phyloP scores from a whole-genome alignment of 2,113 vertebrate genomes.

The Sminthopsis crassicaudata region DNA sequence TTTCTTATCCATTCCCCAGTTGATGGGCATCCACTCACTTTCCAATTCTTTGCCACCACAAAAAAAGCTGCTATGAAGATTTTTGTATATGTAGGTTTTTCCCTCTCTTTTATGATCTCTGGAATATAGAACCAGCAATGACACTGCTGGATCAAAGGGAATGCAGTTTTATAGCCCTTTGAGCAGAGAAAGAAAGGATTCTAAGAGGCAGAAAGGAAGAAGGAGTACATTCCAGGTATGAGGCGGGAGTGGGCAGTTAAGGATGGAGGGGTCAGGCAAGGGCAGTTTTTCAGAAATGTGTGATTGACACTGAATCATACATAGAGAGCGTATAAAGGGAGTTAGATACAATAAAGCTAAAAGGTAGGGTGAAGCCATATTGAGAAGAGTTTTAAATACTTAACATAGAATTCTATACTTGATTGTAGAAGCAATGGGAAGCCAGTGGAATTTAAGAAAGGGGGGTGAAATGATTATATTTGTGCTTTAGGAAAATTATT shows the following conservation, averaged over 20 bases:
- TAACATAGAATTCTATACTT: not conserved
- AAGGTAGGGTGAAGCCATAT: not conserved
- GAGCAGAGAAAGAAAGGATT: not conserved
- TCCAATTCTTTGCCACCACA: no score
- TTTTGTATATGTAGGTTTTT: no score
- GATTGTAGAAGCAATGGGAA: not conserved
- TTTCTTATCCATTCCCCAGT: no score
- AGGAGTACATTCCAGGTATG: not conserved
- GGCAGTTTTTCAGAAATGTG: not conserved
- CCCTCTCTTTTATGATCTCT: no score
- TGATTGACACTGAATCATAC: not conserved
- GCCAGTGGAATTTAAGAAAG: not conserved
- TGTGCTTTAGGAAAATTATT: not conserved
- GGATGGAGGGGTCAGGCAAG: not conserved
- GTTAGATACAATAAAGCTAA: not conserved
- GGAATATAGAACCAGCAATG: no score
- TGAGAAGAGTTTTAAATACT: not conserved
- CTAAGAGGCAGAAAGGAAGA: not conserved
- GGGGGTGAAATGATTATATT: not conserved
- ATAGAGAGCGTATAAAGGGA: not conserved
- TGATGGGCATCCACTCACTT: no score
- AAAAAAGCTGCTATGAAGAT: no score
- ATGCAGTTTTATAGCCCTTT: no score
- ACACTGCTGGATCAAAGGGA: no score
- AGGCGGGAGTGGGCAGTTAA: no score